A percentile compares a stretch with the other conserved stretches of the same genome.
phyloP scores from a whole-genome alignment of 2,797 vertebrate genomes.

The Sebastes elongatus region DNA sequence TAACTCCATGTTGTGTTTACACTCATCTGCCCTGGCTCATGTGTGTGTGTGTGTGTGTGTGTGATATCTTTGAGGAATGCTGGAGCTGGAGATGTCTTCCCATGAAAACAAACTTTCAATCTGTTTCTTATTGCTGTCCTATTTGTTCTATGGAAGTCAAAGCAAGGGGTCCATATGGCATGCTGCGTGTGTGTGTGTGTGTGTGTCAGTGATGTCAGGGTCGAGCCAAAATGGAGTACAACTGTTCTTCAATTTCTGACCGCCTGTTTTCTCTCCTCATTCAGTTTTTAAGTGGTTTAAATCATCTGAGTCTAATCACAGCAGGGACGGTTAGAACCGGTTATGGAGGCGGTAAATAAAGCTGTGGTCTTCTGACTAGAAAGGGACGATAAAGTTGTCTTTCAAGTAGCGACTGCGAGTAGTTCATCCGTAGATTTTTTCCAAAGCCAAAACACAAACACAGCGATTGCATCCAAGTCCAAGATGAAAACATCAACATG shows the following conservation, averaged over 20 bases:
- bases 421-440: background rate
- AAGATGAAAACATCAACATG: background rate
- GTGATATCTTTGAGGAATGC: conserved; percentile 55
- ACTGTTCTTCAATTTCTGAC: conserved; percentile 13
- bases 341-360: background rate
- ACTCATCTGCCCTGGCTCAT: conserved; percentile 31
- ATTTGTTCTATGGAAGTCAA: conserved; percentile 61
- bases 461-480: background rate
- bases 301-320: conserved; percentile 14
- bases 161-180: conserved; percentile 64
- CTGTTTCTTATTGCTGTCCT: conserved; percentile 71
- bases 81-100: conserved; percentile 55
- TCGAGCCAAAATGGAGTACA: conserved; percentile 24
- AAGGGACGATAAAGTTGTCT: background rate
- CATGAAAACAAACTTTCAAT: conserved; percentile 63
- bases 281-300: conserved; percentile 12
- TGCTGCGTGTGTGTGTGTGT: conserved; percentile 26
- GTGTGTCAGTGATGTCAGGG: conserved; percentile 30
- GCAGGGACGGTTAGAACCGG: background rate
- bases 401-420: background rate
- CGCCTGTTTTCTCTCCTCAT: background rate
- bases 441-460: background rate
- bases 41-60: conserved; percentile 17
- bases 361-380: background rate
- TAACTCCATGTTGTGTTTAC: conserved; percentile 56